These are phyloP conservation scores for Staurois parvus DNA, from an alignment of 2,797 vertebrate species.

Conservation along the genomic window DNA sequence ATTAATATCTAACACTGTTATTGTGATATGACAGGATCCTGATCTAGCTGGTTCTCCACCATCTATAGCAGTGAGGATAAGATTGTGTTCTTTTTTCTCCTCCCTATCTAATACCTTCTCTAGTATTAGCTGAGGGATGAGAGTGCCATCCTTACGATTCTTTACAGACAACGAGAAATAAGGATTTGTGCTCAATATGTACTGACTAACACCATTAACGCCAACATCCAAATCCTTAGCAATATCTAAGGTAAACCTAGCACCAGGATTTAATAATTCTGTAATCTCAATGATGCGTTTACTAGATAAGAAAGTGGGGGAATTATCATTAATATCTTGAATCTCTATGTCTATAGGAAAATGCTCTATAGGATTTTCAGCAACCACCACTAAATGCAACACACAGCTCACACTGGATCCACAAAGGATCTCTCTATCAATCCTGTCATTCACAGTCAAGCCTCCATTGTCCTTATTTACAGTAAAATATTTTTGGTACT, in stretches of 20 bases:
- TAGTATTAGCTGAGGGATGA: conserved; percentile 91
- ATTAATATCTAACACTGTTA: conserved; percentile 90
- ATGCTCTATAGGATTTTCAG: conserved; percentile 79
- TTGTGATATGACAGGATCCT: conserved; percentile 84
- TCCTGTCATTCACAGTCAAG: conserved; percentile 81
- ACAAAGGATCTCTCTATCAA: conserved; percentile 82
- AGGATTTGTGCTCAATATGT: conserved; percentile 81
- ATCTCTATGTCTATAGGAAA: conserved; percentile 80
- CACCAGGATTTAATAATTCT: conserved; percentile 70
- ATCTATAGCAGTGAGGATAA: conserved; percentile 89
- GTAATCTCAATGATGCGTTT: conserved; percentile 84
- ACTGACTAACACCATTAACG: conserved; percentile 74
- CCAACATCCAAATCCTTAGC: conserved; percentile 81
- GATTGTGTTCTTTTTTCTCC: conserved; percentile 82
- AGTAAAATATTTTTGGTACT: conserved; percentile 80
- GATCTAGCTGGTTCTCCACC: conserved; percentile 89
- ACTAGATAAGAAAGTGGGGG: conserved; percentile 86
- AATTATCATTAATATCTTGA: conserved; percentile 85
- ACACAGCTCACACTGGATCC: conserved; percentile 80
- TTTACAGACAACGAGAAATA: conserved; percentile 89
- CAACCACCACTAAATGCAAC: conserved; percentile 76
- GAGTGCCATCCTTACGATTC: conserved; percentile 88
- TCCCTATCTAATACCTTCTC: conserved; percentile 90
- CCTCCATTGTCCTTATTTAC: conserved; percentile 80
- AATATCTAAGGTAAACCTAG: conserved; percentile 58